These are phyloP conservation scores for Pogonomyrmex barbatus DNA, from an alignment of 1,140 invertebrate genomes.

Conservation along the genomic window DNA sequence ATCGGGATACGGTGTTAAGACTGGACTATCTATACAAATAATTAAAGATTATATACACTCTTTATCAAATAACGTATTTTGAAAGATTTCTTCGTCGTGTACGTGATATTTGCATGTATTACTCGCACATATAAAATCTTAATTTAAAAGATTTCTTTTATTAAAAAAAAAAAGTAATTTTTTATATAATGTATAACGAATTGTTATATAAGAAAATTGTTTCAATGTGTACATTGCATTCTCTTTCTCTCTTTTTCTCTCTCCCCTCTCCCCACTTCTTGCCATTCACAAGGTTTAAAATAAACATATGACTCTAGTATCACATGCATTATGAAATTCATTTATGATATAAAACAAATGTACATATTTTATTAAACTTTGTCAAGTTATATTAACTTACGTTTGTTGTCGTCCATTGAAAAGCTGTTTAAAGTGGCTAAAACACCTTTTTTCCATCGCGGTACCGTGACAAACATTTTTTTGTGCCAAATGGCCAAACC, in stretches of 20 bases:
- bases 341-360: not conserved
- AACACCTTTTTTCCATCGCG: slow-evolving; percentile 91
- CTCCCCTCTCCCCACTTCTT: not conserved
- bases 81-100: not conserved
- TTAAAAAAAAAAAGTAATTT: not conserved
- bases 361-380: not conserved
- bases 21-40: slow-evolving; percentile 85
- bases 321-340: not conserved
- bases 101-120: not conserved
- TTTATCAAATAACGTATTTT: slow-evolving; percentile 15
- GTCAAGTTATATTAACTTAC: slow-evolving; percentile 30
- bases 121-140: not conserved
- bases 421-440: slow-evolving; percentile 91
- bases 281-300: not conserved
- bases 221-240: not conserved
- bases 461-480: slow-evolving; percentile 92
- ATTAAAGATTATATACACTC: slow-evolving; percentile 21
- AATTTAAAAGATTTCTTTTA: not conserved
- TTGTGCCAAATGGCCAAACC: slow-evolving; percentile 91
- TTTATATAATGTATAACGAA: not conserved
- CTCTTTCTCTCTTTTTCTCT: not conserved
- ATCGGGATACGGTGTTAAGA: slow-evolving; percentile 90
- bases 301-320: not conserved
- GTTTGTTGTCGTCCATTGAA: slow-evolving; percentile 79
- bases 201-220: not conserved